Percentiles rank a stretch among this genome's conserved stretches.
phyloP scores from a whole-genome alignment of 30 jellyfish, hydroid and myxozoan species.

The Turritopsis dohrnii region DNA sequence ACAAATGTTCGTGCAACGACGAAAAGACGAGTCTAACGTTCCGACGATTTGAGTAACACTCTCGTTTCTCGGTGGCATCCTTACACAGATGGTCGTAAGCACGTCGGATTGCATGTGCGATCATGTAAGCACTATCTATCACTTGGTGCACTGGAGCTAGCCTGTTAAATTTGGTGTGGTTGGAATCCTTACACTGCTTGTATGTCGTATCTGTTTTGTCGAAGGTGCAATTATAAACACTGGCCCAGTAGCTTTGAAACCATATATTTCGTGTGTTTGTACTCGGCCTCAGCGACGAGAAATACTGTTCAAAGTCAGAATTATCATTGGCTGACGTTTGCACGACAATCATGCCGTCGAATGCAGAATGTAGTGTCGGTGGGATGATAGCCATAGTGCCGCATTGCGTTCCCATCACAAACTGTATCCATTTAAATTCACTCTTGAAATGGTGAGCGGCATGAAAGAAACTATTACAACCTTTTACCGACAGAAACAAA shows the following conservation, averaged over 20 bases:
- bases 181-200: slow-evolving; percentile 25
- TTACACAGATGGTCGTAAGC: not conserved
- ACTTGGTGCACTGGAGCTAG: slow-evolving; percentile 64
- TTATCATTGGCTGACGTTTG: slow-evolving; percentile 34
- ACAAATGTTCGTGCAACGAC: not conserved
- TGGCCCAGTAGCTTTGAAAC: slow-evolving; percentile 58
- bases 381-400: slow-evolving; percentile 41
- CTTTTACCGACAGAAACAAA: slow-evolving; percentile 42
- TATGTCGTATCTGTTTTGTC: slow-evolving; percentile 2
- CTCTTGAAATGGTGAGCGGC: slow-evolving; percentile 25
- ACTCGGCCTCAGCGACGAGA: slow-evolving; percentile 42
- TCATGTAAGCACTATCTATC: slow-evolving; percentile 43
- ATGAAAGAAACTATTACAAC: slow-evolving; percentile 29
- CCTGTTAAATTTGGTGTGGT: slow-evolving; percentile 23
- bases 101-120: not conserved
- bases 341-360: slow-evolving; percentile 39
- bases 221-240: slow-evolving; percentile 45
- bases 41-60: not conserved
- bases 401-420: slow-evolving; percentile 39
- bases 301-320: slow-evolving; percentile 40
- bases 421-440: slow-evolving; percentile 24
- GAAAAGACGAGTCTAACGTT: not conserved
- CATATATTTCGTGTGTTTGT: slow-evolving; percentile 30
- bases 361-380: slow-evolving; percentile 24
- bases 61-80: not conserved